Percentiles rank a stretch among this genome's conserved stretches.
These are phyloP conservation scores for Chymomyza procnemis DNA, from an alignment of 2,888 invertebrate species.

Conservation along the genomic window DNA sequence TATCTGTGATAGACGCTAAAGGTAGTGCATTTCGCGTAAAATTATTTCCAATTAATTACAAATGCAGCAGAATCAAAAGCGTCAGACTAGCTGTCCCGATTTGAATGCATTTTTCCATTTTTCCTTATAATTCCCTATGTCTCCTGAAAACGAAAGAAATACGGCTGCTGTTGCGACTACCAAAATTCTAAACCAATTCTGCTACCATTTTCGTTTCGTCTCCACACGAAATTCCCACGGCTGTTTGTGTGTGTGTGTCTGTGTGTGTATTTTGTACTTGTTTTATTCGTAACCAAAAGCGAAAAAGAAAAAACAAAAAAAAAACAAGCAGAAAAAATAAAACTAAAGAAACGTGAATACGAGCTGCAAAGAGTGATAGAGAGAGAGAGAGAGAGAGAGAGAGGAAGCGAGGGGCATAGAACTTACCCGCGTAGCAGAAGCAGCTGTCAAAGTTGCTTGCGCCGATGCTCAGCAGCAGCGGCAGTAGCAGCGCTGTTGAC, in stretches of 20 bases:
- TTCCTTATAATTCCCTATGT: too few species aligned
- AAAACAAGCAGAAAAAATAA: neutral
- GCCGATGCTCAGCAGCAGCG: constrained; percentile 48
- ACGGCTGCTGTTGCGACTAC: too few species aligned
- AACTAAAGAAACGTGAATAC: too few species aligned
- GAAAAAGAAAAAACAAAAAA: constrained; percentile 7
- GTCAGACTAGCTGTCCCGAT: too few species aligned
- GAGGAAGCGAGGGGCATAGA: constrained; percentile 22
- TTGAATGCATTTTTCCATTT: too few species aligned
- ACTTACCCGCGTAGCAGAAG: constrained; percentile 69
- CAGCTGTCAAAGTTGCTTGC: constrained; percentile 56
- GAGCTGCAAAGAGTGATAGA: too few species aligned
- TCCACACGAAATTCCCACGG: constrained; percentile 56
- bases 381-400: too few species aligned
- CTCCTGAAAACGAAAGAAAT: neutral
- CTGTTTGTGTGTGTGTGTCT: constrained; percentile 49
- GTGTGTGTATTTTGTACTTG: neutral
- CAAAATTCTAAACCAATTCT: too few species aligned
- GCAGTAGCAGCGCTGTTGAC: constrained; percentile 19
- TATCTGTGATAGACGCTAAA: too few species aligned
- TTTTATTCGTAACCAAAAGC: neutral
- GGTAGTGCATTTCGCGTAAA: too few species aligned
- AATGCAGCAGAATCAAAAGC: too few species aligned
- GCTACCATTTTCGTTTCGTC: constrained; percentile 26
- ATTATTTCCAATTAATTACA: too few species aligned